These are phyloP conservation scores for Psilopogon haemacephalus DNA, from an alignment of 2,113 vertebrate species.

Conservation along the genomic window DNA sequence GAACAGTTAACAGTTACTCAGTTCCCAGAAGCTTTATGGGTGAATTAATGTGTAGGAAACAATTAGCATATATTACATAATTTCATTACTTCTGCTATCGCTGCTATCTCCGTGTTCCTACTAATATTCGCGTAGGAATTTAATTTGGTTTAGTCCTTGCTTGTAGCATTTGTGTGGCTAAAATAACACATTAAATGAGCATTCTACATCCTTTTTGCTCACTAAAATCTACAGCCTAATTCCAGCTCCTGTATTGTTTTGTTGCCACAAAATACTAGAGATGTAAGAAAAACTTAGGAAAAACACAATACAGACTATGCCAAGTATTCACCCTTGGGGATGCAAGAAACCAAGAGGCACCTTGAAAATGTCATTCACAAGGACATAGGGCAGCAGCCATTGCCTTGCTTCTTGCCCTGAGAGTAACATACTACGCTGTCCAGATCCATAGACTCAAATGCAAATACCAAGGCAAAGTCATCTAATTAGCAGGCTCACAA, in stretches of 20 bases:
- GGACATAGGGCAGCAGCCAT: neutral
- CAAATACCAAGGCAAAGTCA: constrained; percentile 45
- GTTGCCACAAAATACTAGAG: neutral
- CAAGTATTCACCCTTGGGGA: neutral
- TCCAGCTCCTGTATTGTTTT: neutral
- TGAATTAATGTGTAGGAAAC: constrained; percentile 18
- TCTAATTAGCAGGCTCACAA: constrained; percentile 55
- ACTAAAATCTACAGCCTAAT: neutral
- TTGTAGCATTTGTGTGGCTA: neutral
- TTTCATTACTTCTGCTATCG: constrained; percentile 45
- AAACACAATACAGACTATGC: neutral
- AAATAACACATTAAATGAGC: neutral
- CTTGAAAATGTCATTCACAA: neutral
- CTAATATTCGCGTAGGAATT: neutral
- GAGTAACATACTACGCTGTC: constrained; percentile 24
- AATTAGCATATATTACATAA: constrained; percentile 36
- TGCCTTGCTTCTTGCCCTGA: constrained; percentile 15
- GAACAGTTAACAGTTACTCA: neutral
- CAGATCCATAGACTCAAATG: constrained; percentile 42
- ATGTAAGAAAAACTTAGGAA: neutral
- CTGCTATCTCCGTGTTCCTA: neutral
- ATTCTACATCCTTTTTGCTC: neutral
- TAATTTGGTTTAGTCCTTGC: neutral
- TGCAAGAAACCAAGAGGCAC: neutral
- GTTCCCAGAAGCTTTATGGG: neutral